Evolutionary conservation across 2,113 vertebrate genomes (phyloP).

Genomic region (Halcyon senegalensis): DNA sequence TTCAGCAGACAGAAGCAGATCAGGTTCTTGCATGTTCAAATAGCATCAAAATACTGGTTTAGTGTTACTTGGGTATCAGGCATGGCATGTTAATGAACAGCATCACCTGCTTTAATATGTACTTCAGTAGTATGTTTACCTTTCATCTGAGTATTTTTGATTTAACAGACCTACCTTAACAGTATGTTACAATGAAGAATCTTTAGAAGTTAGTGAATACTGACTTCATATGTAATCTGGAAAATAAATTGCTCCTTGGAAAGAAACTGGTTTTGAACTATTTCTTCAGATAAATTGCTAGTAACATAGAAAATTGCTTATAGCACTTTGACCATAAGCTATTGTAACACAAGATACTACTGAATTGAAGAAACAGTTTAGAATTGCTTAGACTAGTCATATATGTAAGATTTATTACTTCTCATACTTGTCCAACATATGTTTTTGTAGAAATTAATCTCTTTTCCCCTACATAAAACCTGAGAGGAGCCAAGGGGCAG

Average conservation of each 20-base stretch:
- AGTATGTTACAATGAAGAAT: neutral
- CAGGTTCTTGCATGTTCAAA: neutral
- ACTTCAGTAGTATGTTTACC: neutral
- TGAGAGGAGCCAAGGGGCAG: neutral
- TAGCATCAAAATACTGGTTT: neutral
- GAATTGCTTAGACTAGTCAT: neutral
- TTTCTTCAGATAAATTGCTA: neutral
- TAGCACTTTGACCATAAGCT: neutral
- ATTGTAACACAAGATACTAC: neutral
- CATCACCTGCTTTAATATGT: neutral
- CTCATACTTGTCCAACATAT: neutral
- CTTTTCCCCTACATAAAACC: neutral
- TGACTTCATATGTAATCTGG: slow-evolving; percentile 6
- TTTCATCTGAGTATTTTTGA: neutral
- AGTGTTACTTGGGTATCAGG: neutral
- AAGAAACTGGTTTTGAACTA: slow-evolving; percentile 12
- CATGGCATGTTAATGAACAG: neutral
- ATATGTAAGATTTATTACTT: neutral
- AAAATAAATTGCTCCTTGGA: slow-evolving; percentile 23
- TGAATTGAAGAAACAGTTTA: slow-evolving; percentile 18
- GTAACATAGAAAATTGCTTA: slow-evolving; percentile 24
- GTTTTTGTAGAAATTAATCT: neutral
- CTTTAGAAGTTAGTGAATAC: neutral
- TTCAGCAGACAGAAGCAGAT: neutral
- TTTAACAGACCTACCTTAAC: neutral